Evolutionary conservation across 2,113 vertebrate genomes (phyloP).

Genomic region (Ptilonorhynchus violaceus): DNA sequence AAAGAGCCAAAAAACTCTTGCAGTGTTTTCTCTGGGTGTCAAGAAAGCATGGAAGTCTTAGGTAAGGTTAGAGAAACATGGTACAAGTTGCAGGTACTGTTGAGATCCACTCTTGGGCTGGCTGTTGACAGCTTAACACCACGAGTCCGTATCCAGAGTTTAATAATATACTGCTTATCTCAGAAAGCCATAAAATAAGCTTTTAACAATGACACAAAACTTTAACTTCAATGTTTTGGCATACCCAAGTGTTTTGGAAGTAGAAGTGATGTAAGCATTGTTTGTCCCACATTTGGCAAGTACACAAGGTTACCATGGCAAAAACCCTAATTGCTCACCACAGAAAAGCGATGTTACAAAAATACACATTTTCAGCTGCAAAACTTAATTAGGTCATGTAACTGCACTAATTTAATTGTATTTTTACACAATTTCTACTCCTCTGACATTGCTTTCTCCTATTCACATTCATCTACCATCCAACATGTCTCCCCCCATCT

Average conservation of each 20-base stretch:
- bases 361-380: neutral
- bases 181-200: neutral
- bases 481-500: accelerated
- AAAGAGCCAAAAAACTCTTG: neutral
- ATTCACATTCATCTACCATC: neutral
- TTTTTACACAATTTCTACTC: neutral
- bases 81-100: neutral
- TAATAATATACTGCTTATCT: neutral
- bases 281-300: neutral
- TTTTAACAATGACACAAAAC: neutral
- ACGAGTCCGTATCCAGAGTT: neutral
- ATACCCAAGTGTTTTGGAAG: neutral
- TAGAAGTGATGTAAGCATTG: neutral
- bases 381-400: neutral
- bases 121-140: neutral
- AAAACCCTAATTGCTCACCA: neutral
- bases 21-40: neutral
- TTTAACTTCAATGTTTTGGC: neutral
- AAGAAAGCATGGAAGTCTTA: neutral
- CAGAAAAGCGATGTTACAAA: neutral
- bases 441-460: neutral
- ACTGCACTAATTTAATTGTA: neutral
- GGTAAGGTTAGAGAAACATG: neutral
- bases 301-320: neutral
- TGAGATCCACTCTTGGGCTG: neutral